A percentile compares a stretch with the other conserved stretches of the same genome.
Evolutionary conservation across 53 echinoderm and acorn worm genomes (phyloP).

Genomic region (Hippasteria phrygiana): DNA sequence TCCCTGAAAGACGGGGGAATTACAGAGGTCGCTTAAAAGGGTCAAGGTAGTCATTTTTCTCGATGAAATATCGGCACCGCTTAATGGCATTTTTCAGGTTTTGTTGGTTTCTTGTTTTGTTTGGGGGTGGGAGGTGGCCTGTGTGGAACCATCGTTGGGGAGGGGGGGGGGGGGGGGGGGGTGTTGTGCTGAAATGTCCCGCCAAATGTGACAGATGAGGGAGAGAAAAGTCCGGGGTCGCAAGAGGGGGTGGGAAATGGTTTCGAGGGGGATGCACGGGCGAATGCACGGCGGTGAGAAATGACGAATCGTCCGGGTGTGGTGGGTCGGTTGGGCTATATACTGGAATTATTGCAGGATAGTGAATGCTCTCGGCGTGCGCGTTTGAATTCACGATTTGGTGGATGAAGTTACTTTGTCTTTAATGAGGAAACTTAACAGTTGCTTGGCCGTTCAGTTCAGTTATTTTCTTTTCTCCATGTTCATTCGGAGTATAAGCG

Average conservation of each 20-base stretch:
- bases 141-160: neutral
- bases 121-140: neutral
- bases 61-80: slow-evolving; percentile 19
- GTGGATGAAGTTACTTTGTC: too few species aligned
- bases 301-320: too few species aligned
- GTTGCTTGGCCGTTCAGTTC: too few species aligned
- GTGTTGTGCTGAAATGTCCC: neutral
- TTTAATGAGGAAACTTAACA: too few species aligned
- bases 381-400: too few species aligned
- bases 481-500: too few species aligned
- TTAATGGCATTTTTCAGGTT: neutral
- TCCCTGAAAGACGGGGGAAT: slow-evolving; percentile 11
- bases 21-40: neutral
- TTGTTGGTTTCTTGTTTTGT: too few species aligned
- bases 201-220: neutral
- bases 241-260: neutral
- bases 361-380: too few species aligned
- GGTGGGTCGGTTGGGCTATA: too few species aligned
- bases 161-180: neutral
- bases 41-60: slow-evolving; percentile 30
- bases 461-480: too few species aligned
- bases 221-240: neutral
- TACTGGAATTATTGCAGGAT: too few species aligned
- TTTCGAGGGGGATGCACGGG: neutral
- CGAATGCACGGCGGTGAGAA: neutral